These are phyloP conservation scores for Myanophis thanlyinensis DNA, from an alignment of 2,113 vertebrate genomes.

Conservation along the genomic window DNA sequence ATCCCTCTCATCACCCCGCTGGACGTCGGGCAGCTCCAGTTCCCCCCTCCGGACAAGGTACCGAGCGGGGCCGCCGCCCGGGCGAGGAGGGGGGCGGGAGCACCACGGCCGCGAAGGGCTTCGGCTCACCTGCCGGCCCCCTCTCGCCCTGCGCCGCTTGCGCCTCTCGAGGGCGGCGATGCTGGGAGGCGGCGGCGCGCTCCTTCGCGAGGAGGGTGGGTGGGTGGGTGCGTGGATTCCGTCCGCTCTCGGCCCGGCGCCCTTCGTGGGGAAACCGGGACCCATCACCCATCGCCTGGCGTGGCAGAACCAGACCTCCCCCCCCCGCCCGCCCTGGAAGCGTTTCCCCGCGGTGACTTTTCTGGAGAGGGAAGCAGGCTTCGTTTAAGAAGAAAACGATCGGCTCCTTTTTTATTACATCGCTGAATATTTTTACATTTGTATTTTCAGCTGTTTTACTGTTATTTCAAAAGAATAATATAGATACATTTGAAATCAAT, in stretches of 20 bases:
- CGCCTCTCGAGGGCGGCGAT: no score
- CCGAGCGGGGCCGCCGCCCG: not conserved
- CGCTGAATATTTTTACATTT: not conserved
- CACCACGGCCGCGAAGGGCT: not conserved
- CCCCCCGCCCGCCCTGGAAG: not conserved
- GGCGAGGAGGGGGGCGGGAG: not conserved
- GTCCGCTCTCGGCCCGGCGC: no score
- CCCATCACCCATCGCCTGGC: no score
- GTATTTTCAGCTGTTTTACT: not conserved
- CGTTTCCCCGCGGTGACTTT: not conserved
- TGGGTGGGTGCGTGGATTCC: no score
- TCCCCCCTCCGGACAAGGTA: conserved; percentile 92
- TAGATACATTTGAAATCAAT: not conserved
- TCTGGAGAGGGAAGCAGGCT: not conserved
- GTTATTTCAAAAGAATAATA: not conserved
- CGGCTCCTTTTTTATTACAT: not conserved
- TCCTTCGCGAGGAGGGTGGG: not conserved
- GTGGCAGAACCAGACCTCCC: not conserved
- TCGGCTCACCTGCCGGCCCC: not conserved
- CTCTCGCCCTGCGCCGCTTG: no score
- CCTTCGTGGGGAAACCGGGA: not conserved
- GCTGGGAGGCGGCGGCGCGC: not conserved
- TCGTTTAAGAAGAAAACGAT: no score
- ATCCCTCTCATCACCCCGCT: conserved; percentile 93
- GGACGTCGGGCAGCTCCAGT: conserved; percentile 93